These are phyloP conservation scores for Rhodinocichla rosea DNA, from an alignment of 2,113 vertebrate genomes.

Conservation along the genomic window DNA sequence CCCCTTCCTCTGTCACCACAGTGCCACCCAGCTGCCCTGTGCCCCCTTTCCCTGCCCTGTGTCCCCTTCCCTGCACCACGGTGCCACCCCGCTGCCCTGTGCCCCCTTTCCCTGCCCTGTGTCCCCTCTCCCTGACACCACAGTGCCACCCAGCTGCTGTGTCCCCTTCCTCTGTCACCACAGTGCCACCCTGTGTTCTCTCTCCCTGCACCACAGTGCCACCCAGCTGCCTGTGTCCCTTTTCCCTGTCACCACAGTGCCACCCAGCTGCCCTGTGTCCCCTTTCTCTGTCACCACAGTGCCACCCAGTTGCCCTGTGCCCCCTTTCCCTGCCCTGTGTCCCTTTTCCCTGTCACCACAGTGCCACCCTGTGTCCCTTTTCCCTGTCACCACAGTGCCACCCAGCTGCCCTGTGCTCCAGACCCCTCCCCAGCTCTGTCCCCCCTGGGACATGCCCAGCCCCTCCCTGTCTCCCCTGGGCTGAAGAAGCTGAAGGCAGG, in stretches of 20 bases:
- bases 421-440: background rate
- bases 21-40: background rate
- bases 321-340: background rate
- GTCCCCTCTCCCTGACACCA: background rate
- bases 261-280: too few relatives aligned
- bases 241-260: too few relatives aligned
- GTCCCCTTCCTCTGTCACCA: background rate
- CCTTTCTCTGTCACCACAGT: too few relatives aligned
- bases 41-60: background rate
- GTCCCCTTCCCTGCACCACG: background rate
- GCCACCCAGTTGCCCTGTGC: too few relatives aligned
- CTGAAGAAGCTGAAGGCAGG: too few relatives aligned
- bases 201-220: too few relatives aligned
- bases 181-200: background rate
- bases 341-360: background rate
- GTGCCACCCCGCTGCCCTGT: background rate
- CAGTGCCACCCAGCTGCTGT: background rate
- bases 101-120: too few relatives aligned
- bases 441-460: background rate
- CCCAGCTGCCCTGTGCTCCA: background rate
- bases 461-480: background rate
- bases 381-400: too few relatives aligned
- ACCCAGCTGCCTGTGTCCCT: too few relatives aligned
- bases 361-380: background rate
- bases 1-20: background rate